A percentile compares a stretch with the other conserved stretches of the same genome.
Conservation (phyloP, 2,888 invertebrate genomes). For the Napeogenes inachia region DNA sequence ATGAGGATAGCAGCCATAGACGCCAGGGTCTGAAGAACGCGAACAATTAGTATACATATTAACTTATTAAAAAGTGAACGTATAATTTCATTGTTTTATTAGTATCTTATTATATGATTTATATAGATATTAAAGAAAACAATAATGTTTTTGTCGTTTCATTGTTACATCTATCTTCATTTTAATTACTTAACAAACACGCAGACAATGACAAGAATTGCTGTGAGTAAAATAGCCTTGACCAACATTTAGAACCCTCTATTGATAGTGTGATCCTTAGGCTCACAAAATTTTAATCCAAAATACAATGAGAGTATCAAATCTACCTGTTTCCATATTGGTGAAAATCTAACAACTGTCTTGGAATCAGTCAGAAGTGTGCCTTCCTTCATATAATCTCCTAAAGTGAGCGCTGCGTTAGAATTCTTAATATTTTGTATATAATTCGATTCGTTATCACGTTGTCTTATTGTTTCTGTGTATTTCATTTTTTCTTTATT, state of each 20-base stretch:
- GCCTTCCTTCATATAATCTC: slow-evolving; percentile 46
- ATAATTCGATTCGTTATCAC: slow-evolving; percentile 45
- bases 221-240: background rate
- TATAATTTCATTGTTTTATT: too few relatives aligned
- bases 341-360: slow-evolving; percentile 64
- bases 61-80: too few relatives aligned
- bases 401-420: slow-evolving; percentile 42
- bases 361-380: slow-evolving; percentile 51
- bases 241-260: background rate
- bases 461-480: slow-evolving; percentile 28
- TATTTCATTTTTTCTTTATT: slow-evolving; percentile 27
- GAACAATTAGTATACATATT: background rate
- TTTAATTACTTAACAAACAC: background rate
- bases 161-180: background rate
- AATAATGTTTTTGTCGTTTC: background rate
- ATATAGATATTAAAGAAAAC: background rate
- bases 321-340: slow-evolving; percentile 68
- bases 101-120: too few relatives aligned
- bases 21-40: slow-evolving; percentile 64
- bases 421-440: slow-evolving; percentile 57
- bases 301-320: too few relatives aligned
- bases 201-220: background rate
- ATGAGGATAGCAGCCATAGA: slow-evolving; percentile 75
- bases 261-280: background rate
- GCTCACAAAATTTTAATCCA: background rate